A percentile compares a stretch with the other conserved stretches of the same genome.
These are phyloP conservation scores for Holothuria glaberrima DNA, from an alignment of 35 echinoderm and acorn worm species.

Conservation along the genomic window DNA sequence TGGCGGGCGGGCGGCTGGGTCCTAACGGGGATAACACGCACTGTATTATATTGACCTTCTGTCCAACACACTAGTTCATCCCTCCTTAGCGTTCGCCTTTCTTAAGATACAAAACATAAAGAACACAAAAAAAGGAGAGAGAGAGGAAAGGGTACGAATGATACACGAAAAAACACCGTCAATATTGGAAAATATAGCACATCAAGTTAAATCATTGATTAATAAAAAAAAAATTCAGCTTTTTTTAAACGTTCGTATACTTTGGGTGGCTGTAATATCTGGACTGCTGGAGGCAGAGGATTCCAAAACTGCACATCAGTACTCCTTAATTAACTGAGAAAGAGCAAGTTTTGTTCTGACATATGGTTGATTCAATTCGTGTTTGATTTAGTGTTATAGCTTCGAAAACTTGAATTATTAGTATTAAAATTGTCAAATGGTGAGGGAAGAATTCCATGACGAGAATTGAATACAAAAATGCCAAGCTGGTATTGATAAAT, in stretches of 20 bases:
- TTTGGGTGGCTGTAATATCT: conserved; percentile 15
- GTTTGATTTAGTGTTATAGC: conserved; percentile 41
- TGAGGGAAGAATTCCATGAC: conserved; percentile 1
- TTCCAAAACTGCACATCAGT: background rate
- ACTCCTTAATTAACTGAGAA: conserved; percentile 14
- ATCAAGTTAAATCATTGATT: background rate
- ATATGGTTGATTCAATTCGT: background rate
- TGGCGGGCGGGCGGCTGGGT: no score
- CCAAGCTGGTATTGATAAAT: conserved; percentile 34
- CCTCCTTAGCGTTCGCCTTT: background rate
- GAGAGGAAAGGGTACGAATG: background rate
- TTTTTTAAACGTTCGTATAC: conserved; percentile 5
- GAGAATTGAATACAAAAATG: background rate
- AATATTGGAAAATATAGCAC: background rate
- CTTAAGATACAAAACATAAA: background rate
- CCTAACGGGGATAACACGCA: no score
- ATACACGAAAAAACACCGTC: background rate
- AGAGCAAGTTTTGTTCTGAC: conserved; percentile 1
- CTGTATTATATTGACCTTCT: no score
- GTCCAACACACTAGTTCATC: no score
- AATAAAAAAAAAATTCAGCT: background rate
- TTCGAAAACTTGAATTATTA: background rate
- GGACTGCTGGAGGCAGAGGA: no score
- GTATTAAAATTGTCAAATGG: background rate
- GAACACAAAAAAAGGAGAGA: background rate